A percentile compares a stretch with the other conserved stretches of the same genome.
phyloP scores from a whole-genome alignment of 2,113 vertebrate genomes.

The Pluvialis apricaria region DNA sequence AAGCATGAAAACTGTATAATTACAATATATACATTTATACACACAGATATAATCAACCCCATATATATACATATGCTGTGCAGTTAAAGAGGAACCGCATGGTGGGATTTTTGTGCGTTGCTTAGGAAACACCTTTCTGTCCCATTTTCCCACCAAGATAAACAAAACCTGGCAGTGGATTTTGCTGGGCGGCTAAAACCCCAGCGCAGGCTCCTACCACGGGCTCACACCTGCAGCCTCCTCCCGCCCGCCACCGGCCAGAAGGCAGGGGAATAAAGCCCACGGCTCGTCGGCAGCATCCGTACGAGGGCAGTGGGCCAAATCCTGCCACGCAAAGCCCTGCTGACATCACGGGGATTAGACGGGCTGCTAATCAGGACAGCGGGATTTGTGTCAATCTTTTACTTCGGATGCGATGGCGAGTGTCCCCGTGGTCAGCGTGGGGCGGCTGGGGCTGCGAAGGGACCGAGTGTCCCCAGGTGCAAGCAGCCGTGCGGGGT shows the following conservation, averaged over 20 bases:
- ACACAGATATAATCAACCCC: not conserved
- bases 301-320: not conserved
- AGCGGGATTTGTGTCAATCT: not conserved
- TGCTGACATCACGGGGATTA: not conserved
- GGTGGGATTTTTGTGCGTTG: not conserved
- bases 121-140: not conserved
- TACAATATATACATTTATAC: not conserved
- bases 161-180: not conserved
- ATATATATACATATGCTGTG: not conserved
- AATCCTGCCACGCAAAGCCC: not conserved
- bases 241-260: not conserved
- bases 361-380: not conserved
- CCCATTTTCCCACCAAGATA: not conserved
- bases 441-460: not conserved
- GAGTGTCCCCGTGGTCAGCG: not conserved
- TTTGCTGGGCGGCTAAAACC: not conserved
- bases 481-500: not conserved
- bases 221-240: not conserved
- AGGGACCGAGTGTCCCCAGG: accelerated
- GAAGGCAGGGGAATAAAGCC: not conserved
- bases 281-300: not conserved
- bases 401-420: not conserved
- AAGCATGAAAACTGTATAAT: not conserved
- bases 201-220: not conserved
- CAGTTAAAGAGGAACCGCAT: not conserved